phyloP scores from a whole-genome alignment of 2,797 vertebrate species.

The Karalla daura region DNA sequence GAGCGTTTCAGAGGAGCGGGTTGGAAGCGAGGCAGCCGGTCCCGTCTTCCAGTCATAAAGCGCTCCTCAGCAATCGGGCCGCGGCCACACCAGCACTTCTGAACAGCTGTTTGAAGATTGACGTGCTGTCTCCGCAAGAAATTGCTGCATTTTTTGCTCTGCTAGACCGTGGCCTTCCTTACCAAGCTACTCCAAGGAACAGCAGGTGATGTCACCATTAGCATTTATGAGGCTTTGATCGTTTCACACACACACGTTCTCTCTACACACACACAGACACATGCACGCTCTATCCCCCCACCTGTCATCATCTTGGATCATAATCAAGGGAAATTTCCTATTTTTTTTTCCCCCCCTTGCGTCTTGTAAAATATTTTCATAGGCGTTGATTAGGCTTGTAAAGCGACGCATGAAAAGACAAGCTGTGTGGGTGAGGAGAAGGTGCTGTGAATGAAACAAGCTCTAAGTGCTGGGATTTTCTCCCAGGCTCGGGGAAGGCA shows the following conservation, averaged over 20 bases:
- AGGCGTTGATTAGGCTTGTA: conserved; percentile 40
- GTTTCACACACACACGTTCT: conserved; percentile 12
- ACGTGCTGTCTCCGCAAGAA: conserved; percentile 46
- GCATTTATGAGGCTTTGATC: conserved; percentile 47
- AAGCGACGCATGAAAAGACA: conserved; percentile 24
- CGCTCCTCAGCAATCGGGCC: conserved; percentile 18
- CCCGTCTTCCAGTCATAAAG: conserved; percentile 28
- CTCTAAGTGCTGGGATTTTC: conserved; percentile 21
- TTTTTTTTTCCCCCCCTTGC: neutral
- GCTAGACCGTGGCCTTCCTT: conserved; percentile 48
- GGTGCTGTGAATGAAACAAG: conserved; percentile 31
- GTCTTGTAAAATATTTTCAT: conserved; percentile 40
- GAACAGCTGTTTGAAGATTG: conserved; percentile 64
- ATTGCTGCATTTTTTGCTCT: conserved; percentile 67
- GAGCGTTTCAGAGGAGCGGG: conserved; percentile 29
- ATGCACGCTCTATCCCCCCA: neutral
- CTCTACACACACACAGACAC: neutral
- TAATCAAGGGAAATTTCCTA: conserved; percentile 4
- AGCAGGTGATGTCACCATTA: conserved; percentile 63
- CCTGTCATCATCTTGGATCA: conserved; percentile 15
- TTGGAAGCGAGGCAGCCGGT: conserved; percentile 22
- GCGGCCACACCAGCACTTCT: neutral
- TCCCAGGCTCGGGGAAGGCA: neutral
- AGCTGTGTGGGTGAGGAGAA: conserved; percentile 32
- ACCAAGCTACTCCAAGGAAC: conserved; percentile 24